A percentile compares a stretch with the other conserved stretches of the same genome.
Conservation (phyloP, 2,888 invertebrate species). For the Trachelus stipa region DNA sequence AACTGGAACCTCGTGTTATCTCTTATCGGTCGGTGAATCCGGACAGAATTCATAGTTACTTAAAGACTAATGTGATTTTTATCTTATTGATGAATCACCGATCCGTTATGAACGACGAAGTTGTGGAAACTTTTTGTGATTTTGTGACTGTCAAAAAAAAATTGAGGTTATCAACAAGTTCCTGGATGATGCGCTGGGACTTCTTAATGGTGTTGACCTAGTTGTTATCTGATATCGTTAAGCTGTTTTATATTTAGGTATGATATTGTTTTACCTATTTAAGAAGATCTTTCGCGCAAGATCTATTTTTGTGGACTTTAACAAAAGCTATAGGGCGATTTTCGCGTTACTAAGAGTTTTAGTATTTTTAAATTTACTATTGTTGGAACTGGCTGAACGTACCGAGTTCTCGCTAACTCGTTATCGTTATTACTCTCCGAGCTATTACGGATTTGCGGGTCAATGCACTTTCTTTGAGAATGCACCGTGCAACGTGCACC, state of each 20-base stretch:
- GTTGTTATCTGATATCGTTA: not conserved
- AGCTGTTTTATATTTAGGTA: not conserved
- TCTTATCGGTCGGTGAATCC: slow-evolving; percentile 35
- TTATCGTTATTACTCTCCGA: not conserved
- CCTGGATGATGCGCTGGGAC: not conserved
- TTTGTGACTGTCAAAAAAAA: not conserved
- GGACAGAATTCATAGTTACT: slow-evolving; percentile 27
- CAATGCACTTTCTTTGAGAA: not conserved
- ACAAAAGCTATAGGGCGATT: not conserved
- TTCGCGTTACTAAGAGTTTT: not conserved
- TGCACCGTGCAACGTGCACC: not conserved
- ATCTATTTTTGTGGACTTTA: not conserved
- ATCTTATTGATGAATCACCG: slow-evolving; percentile 14
- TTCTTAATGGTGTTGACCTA: not conserved
- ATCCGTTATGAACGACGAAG: not conserved
- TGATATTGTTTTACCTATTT: not conserved
- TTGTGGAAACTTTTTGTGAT: not conserved
- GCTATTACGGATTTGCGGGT: not conserved
- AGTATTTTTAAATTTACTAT: not conserved
- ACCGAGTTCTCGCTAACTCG: not conserved
- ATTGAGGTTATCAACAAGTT: not conserved
- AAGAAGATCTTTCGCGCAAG: not conserved
- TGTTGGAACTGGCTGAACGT: not conserved
- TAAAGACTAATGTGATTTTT: slow-evolving; percentile 24
- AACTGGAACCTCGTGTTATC: slow-evolving; percentile 35